Evolutionary conservation across 2,113 vertebrate genomes (phyloP).

Genomic region (Rhinichthys klamathensis): DNA sequence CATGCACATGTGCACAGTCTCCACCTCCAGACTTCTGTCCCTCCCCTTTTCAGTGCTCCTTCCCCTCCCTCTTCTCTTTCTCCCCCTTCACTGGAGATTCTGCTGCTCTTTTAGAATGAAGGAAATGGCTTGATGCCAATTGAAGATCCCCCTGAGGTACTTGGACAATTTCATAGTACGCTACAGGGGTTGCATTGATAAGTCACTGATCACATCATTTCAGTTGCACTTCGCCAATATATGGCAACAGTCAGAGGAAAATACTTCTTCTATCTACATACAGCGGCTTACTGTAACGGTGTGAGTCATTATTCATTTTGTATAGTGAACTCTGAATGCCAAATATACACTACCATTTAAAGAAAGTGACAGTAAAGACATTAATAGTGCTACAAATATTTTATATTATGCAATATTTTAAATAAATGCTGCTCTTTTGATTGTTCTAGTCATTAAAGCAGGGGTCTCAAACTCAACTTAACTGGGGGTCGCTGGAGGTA

Average conservation of each 20-base stretch:
- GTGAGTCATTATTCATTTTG: neutral
- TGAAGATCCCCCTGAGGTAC: neutral
- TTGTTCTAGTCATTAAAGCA: no score
- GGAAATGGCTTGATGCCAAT: neutral
- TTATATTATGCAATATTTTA: no score
- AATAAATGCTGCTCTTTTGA: no score
- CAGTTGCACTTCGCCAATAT: neutral
- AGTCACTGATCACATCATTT: neutral
- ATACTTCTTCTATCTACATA: neutral
- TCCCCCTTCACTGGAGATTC: neutral
- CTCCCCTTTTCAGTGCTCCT: conserved; percentile 34
- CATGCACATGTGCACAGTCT: conserved; percentile 1
- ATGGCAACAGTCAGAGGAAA: neutral
- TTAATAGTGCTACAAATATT: no score
- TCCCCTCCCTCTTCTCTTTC: conserved; percentile 21
- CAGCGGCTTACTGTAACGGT: neutral
- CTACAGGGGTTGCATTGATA: neutral
- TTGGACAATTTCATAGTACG: neutral
- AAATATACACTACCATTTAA: neutral
- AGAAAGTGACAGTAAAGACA: no score
- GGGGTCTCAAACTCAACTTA: no score
- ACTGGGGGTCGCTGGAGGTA: no score
- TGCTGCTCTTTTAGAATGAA: neutral
- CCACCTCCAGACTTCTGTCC: neutral
- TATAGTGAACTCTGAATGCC: neutral